These are phyloP conservation scores for Euura saliciscinereae DNA, from an alignment of 1,140 invertebrate species.

Conservation along the genomic window DNA sequence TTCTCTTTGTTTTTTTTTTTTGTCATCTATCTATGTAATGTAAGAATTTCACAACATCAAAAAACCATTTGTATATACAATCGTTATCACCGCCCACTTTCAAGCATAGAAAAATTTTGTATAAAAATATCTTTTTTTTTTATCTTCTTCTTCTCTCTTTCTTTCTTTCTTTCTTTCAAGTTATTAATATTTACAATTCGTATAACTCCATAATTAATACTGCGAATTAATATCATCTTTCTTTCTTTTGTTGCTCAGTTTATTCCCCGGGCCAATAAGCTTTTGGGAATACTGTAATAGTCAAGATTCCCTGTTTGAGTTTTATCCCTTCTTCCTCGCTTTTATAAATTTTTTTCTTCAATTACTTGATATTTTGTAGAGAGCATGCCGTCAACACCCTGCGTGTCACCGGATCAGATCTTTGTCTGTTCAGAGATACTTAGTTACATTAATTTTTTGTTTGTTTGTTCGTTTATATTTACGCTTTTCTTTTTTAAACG, in stretches of 20 bases:
- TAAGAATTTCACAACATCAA: conserved; percentile 7
- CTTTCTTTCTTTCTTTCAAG: conserved; percentile 24
- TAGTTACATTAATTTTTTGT: conserved; percentile 15
- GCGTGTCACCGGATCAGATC: conserved; percentile 28
- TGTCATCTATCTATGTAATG: not conserved
- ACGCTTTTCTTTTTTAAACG: not conserved
- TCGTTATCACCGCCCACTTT: conserved; percentile 12
- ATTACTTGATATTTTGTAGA: conserved; percentile 1
- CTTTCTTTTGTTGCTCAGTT: conserved; percentile 17
- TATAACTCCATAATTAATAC: conserved; percentile 53
- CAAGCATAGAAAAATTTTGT: conserved; percentile 56
- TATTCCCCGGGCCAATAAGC: conserved; percentile 41
- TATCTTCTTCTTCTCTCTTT: conserved; percentile 31
- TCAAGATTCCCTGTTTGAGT: conserved; percentile 1
- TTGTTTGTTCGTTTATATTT: not conserved
- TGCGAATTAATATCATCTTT: conserved; percentile 52
- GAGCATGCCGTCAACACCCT: conserved; percentile 19
- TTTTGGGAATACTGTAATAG: conserved; percentile 23
- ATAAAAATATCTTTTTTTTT: conserved; percentile 53
- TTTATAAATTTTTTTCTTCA: too few species aligned
- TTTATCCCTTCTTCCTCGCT: not conserved
- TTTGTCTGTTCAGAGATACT: conserved; percentile 29
- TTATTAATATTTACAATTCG: conserved; percentile 48
- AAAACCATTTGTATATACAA: conserved; percentile 4
- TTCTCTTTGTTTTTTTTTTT: too few species aligned